These are phyloP conservation scores for Xanthorhoe spadicearia DNA, from an alignment of 2,888 invertebrate genomes.

Conservation along the genomic window DNA sequence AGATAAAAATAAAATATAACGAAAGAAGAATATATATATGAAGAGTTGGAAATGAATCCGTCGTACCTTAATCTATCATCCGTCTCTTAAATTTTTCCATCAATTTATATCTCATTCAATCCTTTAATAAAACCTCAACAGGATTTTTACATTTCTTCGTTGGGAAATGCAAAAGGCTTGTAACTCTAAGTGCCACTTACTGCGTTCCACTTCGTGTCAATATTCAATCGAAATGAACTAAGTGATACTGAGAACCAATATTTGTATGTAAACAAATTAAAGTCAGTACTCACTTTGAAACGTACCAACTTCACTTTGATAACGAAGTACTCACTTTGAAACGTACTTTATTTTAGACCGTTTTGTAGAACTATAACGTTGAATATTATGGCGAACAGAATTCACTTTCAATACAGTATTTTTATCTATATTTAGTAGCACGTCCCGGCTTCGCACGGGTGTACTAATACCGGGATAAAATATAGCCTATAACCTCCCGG, in stretches of 20 bases:
- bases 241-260: constrained; percentile 23
- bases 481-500: too few relatives aligned
- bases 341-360: too few relatives aligned
- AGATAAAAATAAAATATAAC: too few relatives aligned
- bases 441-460: too few relatives aligned
- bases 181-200: constrained; percentile 36
- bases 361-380: too few relatives aligned
- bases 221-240: constrained; percentile 31
- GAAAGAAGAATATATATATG: too few relatives aligned
- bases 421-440: too few relatives aligned
- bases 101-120: constrained; percentile 9
- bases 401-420: too few relatives aligned
- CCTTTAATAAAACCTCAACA: constrained; percentile 14
- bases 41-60: too few relatives aligned
- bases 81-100: neutral
- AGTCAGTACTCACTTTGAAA: neutral
- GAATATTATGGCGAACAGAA: too few relatives aligned
- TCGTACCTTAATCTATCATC: neutral
- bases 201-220: constrained; percentile 35
- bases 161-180: constrained; percentile 38
- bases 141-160: constrained; percentile 22
- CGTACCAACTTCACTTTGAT: neutral
- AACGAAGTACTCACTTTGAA: neutral
- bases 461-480: too few relatives aligned
- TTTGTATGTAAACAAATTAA: neutral